Evolutionary conservation across 2,888 invertebrate genomes (phyloP), one percentile per base, ranked within the genome.

Genomic region (Pristionchus fissidentatus): DNA sequence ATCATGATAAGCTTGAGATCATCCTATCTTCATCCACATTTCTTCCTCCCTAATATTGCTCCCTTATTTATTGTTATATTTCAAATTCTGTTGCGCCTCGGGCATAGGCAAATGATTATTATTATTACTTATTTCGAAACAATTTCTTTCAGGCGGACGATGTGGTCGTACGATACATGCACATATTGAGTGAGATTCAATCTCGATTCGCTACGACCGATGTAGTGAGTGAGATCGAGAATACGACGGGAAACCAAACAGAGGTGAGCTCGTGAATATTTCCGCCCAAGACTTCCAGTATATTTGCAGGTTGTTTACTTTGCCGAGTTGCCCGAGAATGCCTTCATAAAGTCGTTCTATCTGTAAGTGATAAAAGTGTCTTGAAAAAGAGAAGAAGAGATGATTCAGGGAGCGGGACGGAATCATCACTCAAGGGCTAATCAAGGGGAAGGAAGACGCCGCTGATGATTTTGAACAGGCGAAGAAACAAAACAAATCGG

Each of bases 391-490:
- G 52, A 8, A 26, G n/a, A 49, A n/a, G 41, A 43, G 26, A 60
- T 35, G 29, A 73, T 82, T 55, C 52, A 84, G 84, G n/a, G 84
- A 84, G 35, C 75, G 78, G 4, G 57, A 84, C 52, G 84, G 84
- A n/a, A 41, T 55, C 22, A 77, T 84, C 46, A 83, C 84, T 7
- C 60, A 75, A 22, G 84, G 84, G 22, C 22, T 41, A 77, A 92
- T 93, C 13, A 91, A 92, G 85, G 92, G 91, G 75, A 93, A 93
- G 84, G 90, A 90, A 49, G 87, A 87, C 52, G 93, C 93, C 0
- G 88, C 90, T 83, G 85, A 87, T 41, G 88, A 90, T 70, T 70
- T 66, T 55, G 77, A 77, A 32, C 41, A 73, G 43, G 90, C 92
- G 29, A 90, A 90, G 55, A 86, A 89, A 15, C 85, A 88, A 78